phyloP scores from a whole-genome alignment of 1,140 invertebrate genomes.

The Heliothis virescens region DNA sequence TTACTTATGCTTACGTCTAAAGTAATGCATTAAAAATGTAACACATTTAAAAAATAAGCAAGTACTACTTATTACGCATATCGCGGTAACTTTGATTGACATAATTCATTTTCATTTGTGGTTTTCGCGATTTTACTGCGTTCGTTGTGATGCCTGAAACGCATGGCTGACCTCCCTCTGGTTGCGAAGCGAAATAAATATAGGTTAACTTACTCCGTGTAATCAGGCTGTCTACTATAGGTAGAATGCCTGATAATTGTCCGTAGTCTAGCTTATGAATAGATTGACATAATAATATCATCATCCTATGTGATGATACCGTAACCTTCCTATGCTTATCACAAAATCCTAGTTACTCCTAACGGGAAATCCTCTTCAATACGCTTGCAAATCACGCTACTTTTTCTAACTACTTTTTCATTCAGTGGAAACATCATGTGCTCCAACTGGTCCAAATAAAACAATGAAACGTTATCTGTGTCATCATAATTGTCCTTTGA shows the following conservation, averaged over 20 bases:
- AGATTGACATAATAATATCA: neutral
- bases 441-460: neutral
- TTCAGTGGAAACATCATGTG: neutral
- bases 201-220: neutral
- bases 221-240: neutral
- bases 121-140: neutral
- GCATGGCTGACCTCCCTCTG: slow-evolving; percentile 5
- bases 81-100: neutral
- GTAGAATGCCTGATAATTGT: neutral
- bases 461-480: neutral
- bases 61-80: neutral
- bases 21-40: neutral
- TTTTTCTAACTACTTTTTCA: neutral
- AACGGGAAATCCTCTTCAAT: neutral
- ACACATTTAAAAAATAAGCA: neutral
- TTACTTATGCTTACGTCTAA: neutral
- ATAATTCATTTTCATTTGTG: neutral
- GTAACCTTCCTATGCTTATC: neutral
- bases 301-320: neutral
- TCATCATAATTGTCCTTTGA: slow-evolving; percentile 21
- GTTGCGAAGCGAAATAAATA: no score
- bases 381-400: neutral
- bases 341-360: neutral
- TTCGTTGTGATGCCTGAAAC: neutral
- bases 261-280: neutral